A percentile compares a stretch with the other conserved stretches of the same genome.
Conservation (phyloP, 1,140 invertebrate genomes). For the Leguminivora glycinivorella region DNA sequence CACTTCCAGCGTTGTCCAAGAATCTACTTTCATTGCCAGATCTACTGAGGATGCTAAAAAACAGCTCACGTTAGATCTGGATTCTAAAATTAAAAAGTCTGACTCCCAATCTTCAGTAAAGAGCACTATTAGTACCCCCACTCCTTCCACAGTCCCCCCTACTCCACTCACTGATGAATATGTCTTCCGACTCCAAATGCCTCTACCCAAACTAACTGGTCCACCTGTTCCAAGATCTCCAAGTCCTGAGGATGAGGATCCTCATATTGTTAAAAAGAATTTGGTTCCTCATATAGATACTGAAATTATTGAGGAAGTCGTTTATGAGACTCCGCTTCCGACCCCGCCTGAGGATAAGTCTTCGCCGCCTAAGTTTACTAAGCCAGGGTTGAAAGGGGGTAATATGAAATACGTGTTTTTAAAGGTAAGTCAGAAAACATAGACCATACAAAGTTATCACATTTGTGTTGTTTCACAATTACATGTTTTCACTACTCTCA, state of each 20-base stretch:
- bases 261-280: conserved; percentile 65
- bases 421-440: conserved; percentile 36
- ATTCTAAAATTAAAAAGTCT: conserved; percentile 26
- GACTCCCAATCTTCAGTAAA: conserved; percentile 32
- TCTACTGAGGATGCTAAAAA: conserved; percentile 28
- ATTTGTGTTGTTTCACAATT: too few species aligned
- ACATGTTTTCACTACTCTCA: too few species aligned
- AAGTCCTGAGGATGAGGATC: conserved; percentile 57
- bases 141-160: conserved; percentile 47
- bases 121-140: conserved; percentile 42
- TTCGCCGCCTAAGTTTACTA: conserved; percentile 45
- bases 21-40: conserved; percentile 35
- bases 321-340: conserved; percentile 58
- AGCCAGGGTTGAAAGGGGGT: conserved; percentile 46
- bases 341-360: conserved; percentile 49
- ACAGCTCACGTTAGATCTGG: conserved; percentile 32
- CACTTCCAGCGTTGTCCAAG: conserved; percentile 30
- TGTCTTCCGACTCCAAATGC: conserved; percentile 63
- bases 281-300: conserved; percentile 62
- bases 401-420: conserved; percentile 28
- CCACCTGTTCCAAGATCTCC: conserved; percentile 52
- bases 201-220: conserved; percentile 52
- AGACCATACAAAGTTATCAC: background rate
- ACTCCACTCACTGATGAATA: conserved; percentile 72
- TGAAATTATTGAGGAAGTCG: conserved; percentile 48